A percentile compares a stretch with the other conserved stretches of the same genome.
Conservation (phyloP, 2,888 invertebrate genomes). For the Ormyrus pomaceus region DNA sequence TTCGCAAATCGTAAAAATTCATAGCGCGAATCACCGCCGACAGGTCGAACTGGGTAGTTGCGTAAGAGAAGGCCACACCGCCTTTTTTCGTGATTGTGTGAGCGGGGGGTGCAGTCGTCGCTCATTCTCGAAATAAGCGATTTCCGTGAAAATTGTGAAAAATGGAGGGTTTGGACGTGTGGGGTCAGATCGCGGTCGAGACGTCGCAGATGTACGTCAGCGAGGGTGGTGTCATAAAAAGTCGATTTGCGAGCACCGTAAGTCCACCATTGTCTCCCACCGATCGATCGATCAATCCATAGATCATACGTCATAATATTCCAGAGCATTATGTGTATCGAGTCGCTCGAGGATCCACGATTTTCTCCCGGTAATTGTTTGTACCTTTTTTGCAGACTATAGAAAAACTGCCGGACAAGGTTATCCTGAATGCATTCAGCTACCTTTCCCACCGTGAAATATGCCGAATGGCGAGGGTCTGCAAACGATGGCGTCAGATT, state of each 20-base stretch:
- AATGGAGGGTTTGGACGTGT: conserved; percentile 82
- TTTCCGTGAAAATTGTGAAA: conserved; percentile 46
- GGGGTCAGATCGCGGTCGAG: conserved; percentile 93
- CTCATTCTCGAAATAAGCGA: neutral
- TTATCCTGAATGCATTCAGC: conserved; percentile 94
- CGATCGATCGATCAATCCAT: conserved; percentile 17
- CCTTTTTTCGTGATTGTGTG: no score
- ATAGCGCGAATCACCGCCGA: no score
- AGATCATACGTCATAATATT: neutral
- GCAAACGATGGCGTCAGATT: conserved; percentile 96
- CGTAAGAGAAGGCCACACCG: no score
- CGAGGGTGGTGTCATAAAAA: conserved; percentile 86
- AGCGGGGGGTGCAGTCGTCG: no score
- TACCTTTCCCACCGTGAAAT: conserved; percentile 96
- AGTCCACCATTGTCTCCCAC: conserved; percentile 64
- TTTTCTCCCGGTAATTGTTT: neutral
- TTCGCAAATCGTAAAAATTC: no score
- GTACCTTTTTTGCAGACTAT: conserved; percentile 83
- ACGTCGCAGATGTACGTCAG: conserved; percentile 90
- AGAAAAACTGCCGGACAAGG: conserved; percentile 97
- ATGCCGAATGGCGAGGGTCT: conserved; percentile 94
- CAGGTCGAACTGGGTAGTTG: no score
- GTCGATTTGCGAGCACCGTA: conserved; percentile 92
- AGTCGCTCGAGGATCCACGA: neutral
- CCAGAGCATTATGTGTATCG: neutral